A percentile compares a stretch with the other conserved stretches of the same genome.
Evolutionary conservation across 2,888 invertebrate genomes (phyloP).

Genomic region (Thelaira solivaga): DNA sequence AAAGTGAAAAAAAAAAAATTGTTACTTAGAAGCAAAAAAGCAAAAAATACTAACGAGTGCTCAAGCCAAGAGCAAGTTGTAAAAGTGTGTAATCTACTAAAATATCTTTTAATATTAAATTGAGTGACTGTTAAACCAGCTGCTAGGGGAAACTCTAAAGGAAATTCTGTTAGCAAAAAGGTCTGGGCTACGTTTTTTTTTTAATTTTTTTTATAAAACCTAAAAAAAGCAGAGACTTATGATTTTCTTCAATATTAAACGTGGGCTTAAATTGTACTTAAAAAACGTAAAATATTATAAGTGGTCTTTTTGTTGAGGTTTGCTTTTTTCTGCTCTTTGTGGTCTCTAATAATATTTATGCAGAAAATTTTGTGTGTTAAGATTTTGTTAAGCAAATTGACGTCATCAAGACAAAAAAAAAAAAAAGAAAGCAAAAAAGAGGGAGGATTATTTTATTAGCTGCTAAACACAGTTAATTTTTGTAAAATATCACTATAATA

Average conservation of each 20-base stretch:
- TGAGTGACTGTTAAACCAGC: constrained; percentile 45
- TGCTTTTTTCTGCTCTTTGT: no score
- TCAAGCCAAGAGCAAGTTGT: constrained; percentile 1
- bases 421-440: no score
- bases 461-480: no score
- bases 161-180: constrained; percentile 26
- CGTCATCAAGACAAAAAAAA: no score
- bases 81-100: background rate
- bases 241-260: constrained; percentile 18
- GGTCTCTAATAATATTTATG: no score
- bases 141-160: constrained; percentile 10
- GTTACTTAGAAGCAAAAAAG: background rate
- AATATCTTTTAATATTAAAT: constrained; percentile 41
- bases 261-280: constrained; percentile 57
- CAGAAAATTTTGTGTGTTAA: no score
- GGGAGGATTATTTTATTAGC: no score
- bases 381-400: no score
- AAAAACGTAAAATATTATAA: constrained; percentile 47
- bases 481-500: no score
- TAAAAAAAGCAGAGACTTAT: no score
- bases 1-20: background rate
- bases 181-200: background rate
- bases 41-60: constrained; percentile 16
- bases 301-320: no score
- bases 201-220: constrained; percentile 4